phyloP scores from a whole-genome alignment of 1,140 invertebrate genomes.

The Pseudomyrmex flavicornis region DNA sequence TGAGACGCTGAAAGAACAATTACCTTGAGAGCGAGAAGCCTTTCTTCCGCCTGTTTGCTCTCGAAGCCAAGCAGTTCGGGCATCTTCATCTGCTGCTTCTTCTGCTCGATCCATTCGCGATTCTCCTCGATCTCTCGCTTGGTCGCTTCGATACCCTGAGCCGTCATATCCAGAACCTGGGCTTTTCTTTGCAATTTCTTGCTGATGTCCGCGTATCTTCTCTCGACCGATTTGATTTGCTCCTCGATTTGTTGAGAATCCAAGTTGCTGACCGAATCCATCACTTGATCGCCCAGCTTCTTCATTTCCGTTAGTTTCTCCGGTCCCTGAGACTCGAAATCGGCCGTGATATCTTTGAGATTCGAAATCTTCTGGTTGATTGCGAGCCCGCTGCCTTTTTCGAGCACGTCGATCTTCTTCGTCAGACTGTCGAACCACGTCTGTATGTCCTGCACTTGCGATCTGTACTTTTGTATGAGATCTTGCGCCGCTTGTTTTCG shows the following conservation, averaged over 20 bases:
- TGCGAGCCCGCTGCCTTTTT: constrained; percentile 93
- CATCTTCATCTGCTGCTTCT: constrained; percentile 88
- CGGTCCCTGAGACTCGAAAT: constrained; percentile 90
- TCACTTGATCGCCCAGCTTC: constrained; percentile 89
- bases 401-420: constrained; percentile 92
- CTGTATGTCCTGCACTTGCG: constrained; percentile 90
- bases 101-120: constrained; percentile 92
- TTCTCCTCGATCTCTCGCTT: constrained; percentile 91
- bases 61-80: constrained; percentile 90
- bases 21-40: constrained; percentile 89
- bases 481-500: constrained; percentile 91
- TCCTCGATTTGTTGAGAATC: constrained; percentile 97
- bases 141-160: constrained; percentile 92
- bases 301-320: constrained; percentile 89
- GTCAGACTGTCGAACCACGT: constrained; percentile 92
- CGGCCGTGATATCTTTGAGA: constrained; percentile 88
- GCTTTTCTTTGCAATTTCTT: constrained; percentile 94
- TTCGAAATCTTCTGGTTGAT: constrained; percentile 91
- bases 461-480: constrained; percentile 92
- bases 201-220: constrained; percentile 92
- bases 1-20: constrained; percentile 17
- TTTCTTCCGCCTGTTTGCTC: constrained; percentile 90
- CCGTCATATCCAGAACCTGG: constrained; percentile 92
- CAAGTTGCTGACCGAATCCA: constrained; percentile 92
- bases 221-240: constrained; percentile 92